phyloP scores from a whole-genome alignment of 2,888 invertebrate species.

The Silvanus unidentatus region DNA sequence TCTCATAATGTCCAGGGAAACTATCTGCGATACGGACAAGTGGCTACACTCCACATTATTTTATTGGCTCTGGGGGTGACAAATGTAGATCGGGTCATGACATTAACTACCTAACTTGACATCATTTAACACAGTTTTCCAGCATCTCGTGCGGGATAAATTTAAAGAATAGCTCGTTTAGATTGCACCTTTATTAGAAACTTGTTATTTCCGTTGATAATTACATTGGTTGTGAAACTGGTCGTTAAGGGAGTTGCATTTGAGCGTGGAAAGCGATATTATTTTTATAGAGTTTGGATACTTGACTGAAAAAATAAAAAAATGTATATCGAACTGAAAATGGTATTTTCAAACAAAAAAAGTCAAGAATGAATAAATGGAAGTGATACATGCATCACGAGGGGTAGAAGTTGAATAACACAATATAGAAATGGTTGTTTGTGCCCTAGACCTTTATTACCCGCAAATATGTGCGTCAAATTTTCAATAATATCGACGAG shows the following conservation, averaged over 20 bases:
- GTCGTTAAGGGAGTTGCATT: too few species aligned
- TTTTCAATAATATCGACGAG: constrained; percentile 8
- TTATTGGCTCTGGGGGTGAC: constrained; percentile 47
- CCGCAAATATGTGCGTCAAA: constrained; percentile 20
- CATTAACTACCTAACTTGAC: constrained; percentile 40
- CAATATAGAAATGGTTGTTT: constrained; percentile 10
- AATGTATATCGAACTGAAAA: too few species aligned
- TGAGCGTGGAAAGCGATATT: too few species aligned
- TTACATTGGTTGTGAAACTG: too few species aligned
- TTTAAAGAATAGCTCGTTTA: background rate
- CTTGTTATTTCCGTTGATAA: too few species aligned
- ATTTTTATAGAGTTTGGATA: too few species aligned
- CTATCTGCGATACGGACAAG: constrained; percentile 35
- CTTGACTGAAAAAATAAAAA: too few species aligned
- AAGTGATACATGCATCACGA: background rate
- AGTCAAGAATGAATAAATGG: too few species aligned
- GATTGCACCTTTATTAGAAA: too few species aligned
- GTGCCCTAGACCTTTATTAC: constrained; percentile 15
- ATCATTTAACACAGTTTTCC: constrained; percentile 1
- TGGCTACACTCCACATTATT: constrained; percentile 44
- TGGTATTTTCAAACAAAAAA: too few species aligned
- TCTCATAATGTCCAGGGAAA: constrained; percentile 41
- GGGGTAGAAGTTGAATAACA: constrained; percentile 1
- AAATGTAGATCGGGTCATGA: constrained; percentile 48
- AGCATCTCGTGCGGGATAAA: background rate